Evolutionary conservation across 2,797 vertebrate species (phyloP).

Genomic region (Rhinoraja longicauda): DNA sequence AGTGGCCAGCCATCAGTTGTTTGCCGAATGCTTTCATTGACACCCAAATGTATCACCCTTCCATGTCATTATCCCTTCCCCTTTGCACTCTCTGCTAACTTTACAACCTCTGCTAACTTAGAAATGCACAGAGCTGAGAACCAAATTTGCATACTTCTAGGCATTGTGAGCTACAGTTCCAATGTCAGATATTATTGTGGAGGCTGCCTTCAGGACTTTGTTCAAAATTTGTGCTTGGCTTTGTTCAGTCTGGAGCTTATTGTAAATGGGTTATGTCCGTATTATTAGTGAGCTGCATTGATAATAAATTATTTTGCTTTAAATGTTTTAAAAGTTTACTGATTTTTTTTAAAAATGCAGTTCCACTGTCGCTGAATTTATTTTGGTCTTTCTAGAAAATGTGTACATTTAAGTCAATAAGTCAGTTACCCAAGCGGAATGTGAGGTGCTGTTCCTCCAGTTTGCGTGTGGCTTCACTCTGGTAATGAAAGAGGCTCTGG

Average conservation of each 20-base stretch:
- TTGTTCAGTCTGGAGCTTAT: not conserved
- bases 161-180: not conserved
- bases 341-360: not conserved
- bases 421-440: no score
- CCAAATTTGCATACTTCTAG: not conserved
- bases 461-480: no score
- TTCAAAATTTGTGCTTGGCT: not conserved
- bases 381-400: not conserved
- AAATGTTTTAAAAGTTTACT: constrained; percentile 11
- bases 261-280: not conserved
- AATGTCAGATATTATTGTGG: not conserved
- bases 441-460: no score
- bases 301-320: constrained; percentile 15
- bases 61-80: not conserved
- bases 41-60: not conserved
- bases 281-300: not conserved
- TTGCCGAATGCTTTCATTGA: not conserved
- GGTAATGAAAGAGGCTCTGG: no score
- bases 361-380: not conserved
- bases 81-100: not conserved
- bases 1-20: not conserved
- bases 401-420: no score
- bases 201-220: not conserved
- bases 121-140: not conserved
- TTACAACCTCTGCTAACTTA: not conserved